Base-by-base conservation (phyloP, 2,888 invertebrate genomes). In the Abrostola triplasia region DNA sequence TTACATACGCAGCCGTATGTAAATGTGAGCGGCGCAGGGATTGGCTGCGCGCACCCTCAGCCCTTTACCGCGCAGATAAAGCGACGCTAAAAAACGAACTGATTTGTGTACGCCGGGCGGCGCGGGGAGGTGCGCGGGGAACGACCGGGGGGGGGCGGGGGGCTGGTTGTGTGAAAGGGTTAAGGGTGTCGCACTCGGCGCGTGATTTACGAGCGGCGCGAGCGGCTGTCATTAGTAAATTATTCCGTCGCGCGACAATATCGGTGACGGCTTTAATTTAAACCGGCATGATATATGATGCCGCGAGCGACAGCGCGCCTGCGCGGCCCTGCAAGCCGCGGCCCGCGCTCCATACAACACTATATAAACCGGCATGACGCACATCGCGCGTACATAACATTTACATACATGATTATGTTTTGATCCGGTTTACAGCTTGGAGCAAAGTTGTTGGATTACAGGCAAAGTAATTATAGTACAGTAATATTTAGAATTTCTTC, bases 221-320 rank as follows among this genome's bases (percentile, higher is more conserved):
- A 71, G 76, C 73, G 77, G 76, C 80, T 76, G 82, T 77, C 80
- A 80, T 83, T 77, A 82, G 84, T 79, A 85, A 84, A 83, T 85
- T 81, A 87, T 80, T 80, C 73, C 85, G 85, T 80, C 84, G 81
- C 86, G 87, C 84, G 86, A 84, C 85, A 79, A 80, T 75, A 65
- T 80, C 83, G 70, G 83, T 83, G 85, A 88, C 90, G 90, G 86
- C 82, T 88, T 89, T 88, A 87, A 91, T 87, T 92, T 89, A 90
- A 87, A 87, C 74, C 77, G 79, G 79, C 68, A 83, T 91, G 92
- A 92, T 92, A 85, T 84, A 92, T 88, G 84, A 65, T n/a, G 48
- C 51, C 5, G 0, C 56, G 53, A 7, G 44, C 59, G 24, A 24
- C 24, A 24, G 24, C 35, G 52, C 47, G 73, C 59, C 57, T 53